phyloP scores from a whole-genome alignment of 2,888 invertebrate genomes.

The Xiphydria camelus region DNA sequence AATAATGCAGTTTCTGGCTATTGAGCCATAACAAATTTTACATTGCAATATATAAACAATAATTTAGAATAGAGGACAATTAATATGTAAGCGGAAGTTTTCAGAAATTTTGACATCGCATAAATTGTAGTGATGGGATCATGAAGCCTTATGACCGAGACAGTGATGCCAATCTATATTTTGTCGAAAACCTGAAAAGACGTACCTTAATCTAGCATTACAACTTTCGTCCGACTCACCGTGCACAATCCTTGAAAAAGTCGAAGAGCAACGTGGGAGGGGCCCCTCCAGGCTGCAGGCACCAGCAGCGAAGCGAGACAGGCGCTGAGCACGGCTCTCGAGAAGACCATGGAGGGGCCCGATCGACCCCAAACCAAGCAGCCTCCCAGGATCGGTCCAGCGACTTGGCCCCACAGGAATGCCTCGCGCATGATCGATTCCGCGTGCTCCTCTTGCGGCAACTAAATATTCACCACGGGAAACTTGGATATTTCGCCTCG shows the following conservation, averaged over 20 bases:
- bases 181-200: no score
- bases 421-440: slow-evolving; percentile 63
- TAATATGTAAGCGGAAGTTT: no score
- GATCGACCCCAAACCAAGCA: slow-evolving; percentile 63
- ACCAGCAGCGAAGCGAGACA: slow-evolving; percentile 62
- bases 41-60: no score
- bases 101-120: no score
- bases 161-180: no score
- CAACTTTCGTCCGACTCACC: slow-evolving; percentile 47
- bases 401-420: slow-evolving; percentile 64
- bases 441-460: slow-evolving; percentile 62
- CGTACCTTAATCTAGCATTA: no score
- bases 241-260: slow-evolving; percentile 63
- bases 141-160: no score
- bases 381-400: slow-evolving; percentile 62
- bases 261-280: slow-evolving; percentile 62
- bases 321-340: slow-evolving; percentile 62
- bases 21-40: no score
- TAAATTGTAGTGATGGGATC: no score
- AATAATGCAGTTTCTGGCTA: no score
- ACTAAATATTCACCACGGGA: slow-evolving; percentile 29
- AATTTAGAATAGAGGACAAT: no score
- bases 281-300: slow-evolving; percentile 64
- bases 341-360: slow-evolving; percentile 63
- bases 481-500: neutral